Base-by-base conservation (phyloP, 2,113 vertebrate genomes). In the Chloroceryle aenea region DNA sequence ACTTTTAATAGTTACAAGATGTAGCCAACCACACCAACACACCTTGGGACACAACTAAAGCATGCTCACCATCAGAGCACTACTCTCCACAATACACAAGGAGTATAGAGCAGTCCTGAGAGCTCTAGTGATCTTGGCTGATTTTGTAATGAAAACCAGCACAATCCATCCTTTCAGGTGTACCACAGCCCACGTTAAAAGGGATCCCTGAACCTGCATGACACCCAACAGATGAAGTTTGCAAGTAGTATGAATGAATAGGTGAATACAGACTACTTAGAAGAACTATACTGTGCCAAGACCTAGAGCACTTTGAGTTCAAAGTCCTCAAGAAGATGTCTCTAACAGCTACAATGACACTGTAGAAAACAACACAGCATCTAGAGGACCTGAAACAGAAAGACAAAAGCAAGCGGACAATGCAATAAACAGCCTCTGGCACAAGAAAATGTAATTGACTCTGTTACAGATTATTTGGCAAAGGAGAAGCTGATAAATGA, bases 391-490 rank as follows among this genome's bases (percentile, higher is more conserved):
- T 7, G 19, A 83, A 36, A 80, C 10, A 89, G 34, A 61, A 90
- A 78, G 18, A 9, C n/a, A 94, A 91, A 85, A 74, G 47, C 75
- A 92, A 80, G 42, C 25, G 73, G 76, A 58, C 79, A 84, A 52
- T 13, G 34, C 36, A 85, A 66, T 34, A 87, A 91, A 83, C 0
- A 2, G 78, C 67, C 53, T 73, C 10, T 40, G 34, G 10, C 68
- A 90, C 52, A 86, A 90, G 43, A 90, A 90, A 96, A 77, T 5
- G 20, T 36, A 81, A 47, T 50, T 53, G 69, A 87, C 84, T 95
- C 69, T 73, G 88, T 92, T 82, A 93, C 19, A 82, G 61, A 93
- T 86, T 67, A 86, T 84, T 88, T 91, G 87, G 85, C 82, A 94
- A 84, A 85, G 52, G 36, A 89, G 66, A 59, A 81, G 52, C 56